Base-by-base conservation (phyloP, 2,797 vertebrate species). In the Myripristis jacobus region DNA sequence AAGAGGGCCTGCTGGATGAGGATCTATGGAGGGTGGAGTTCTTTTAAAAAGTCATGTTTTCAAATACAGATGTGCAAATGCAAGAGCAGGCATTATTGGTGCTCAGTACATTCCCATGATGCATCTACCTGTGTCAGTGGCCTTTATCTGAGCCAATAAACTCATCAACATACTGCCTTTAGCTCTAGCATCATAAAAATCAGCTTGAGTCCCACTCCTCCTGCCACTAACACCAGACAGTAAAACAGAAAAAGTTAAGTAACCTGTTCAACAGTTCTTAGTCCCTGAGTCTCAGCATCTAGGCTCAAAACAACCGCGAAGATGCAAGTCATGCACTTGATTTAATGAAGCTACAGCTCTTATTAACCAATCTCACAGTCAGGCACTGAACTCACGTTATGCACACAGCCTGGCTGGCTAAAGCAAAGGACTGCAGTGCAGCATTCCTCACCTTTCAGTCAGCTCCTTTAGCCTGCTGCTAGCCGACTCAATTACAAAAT, bases 351-450 rank as follows among this genome's bases (percentile, higher is more conserved):
- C 4, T 12, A 24, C 9, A 47, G n/a, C 2, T 58, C 44, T 66
- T n/a, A 67, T 0, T 50, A 16, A 57, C 48, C 21, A 65, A 48
- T 46, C 11, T 51, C 18, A 41, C 16, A 55, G 38, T 71, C 38
- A 4, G n/a, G 70, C 69, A 71, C 74, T 77, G 77, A 44, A 75
- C 27, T 50, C 10, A 29, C 27, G 27, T 29, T 29, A 29, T 29
- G 3, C 44, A 74, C 16, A 62, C 15, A 25, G 16, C 38, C 13
- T 66, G 31, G 38, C n/a, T 59, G 19, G 38, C 44, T 79, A 31
- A 73, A 79, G 70, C 54, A 21, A 25, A 48, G 7, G 31, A 70
- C 75, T 82, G 81, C 79, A 82, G 66, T 79, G 83, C 84, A 79
- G 65, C 61, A 72, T 78, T 85, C 79, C 71, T 82, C 66, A 73